Evolutionary conservation across 2,888 invertebrate species (phyloP), one percentile per base, ranked within the genome.

Genomic region (Cynaeus angustus): DNA sequence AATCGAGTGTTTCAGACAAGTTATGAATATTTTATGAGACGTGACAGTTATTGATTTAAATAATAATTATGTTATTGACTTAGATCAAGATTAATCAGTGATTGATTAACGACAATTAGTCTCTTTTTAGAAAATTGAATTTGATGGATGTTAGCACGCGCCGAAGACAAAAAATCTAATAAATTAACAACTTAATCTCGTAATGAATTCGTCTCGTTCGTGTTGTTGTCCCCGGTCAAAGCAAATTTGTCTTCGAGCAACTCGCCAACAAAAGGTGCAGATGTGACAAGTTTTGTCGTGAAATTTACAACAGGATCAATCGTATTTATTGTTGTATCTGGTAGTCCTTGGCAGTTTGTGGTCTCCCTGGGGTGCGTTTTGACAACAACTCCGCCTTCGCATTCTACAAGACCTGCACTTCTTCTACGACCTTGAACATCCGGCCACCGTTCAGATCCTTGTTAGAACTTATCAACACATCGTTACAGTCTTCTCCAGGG

Each of bases 331-430:
- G 70, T 72, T 70, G 71, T 65, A 68, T 65, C 67, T 72, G 67
- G 71, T 72, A 58, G 71, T 66, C 69, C 73, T 73, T 75, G 77
- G 71, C 76, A 71, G 77, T 74, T 76, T 76, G 77, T 67, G 76
- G 76, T 73, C 69, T 75, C 75, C 75, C 74, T 71, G 62, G 77
- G 78, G 78, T 77, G 75, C 73, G 75, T 75, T 77, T 75, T 77
- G 78, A 78, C 78, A 78, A 72, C 73, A 71, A 74, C 77, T 70
- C 77, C 75, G 74, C 77, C 78, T 67, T 62, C 71, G 74, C 69
- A 62, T 64, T 68, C 74, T 67, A 71, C 53, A 59, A 58, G 68
- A 46, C 56, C 37, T 48, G 50, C 61, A 45, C 13, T 43, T 68
- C 62, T 64, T 64, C 52, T 52, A 26, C 68, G 68, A 55, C 71